phyloP scores from a whole-genome alignment of 2,888 invertebrate species.

The Cordilura impudica region DNA sequence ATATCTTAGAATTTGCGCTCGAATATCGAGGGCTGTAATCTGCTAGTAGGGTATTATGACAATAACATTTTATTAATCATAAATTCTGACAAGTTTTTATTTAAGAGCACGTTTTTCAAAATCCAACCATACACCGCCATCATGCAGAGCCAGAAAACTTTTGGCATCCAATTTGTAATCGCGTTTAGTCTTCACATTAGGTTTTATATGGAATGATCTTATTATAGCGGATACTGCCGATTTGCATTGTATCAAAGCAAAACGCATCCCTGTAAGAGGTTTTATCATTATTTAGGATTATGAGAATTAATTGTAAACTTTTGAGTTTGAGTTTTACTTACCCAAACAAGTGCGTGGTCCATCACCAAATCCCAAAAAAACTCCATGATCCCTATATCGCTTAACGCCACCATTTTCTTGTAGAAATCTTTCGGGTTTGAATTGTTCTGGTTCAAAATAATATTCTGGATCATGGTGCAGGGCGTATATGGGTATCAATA shows the following conservation, averaged over 20 bases:
- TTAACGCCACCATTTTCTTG: slow-evolving; percentile 70
- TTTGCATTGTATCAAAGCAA: slow-evolving; percentile 72
- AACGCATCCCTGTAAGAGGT: slow-evolving; percentile 66
- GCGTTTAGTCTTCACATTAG: slow-evolving; percentile 67
- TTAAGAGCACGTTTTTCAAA: slow-evolving; percentile 63
- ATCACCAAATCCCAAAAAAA: slow-evolving; percentile 75
- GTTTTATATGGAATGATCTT: slow-evolving; percentile 66
- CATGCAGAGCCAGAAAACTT: slow-evolving; percentile 69
- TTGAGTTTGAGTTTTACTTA: slow-evolving; percentile 26
- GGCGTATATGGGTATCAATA: slow-evolving; percentile 72
- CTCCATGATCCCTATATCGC: slow-evolving; percentile 72
- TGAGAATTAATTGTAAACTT: background rate
- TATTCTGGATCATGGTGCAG: slow-evolving; percentile 73
- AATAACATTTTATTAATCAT: background rate
- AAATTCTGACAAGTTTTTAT: slow-evolving; percentile 5
- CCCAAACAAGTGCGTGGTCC: slow-evolving; percentile 76
- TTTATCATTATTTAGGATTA: background rate
- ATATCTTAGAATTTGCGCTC: too few species aligned
- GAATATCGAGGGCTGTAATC: too few species aligned
- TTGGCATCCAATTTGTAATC: slow-evolving; percentile 69
- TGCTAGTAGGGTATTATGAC: too few species aligned
- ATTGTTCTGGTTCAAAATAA: slow-evolving; percentile 70
- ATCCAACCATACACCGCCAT: slow-evolving; percentile 74
- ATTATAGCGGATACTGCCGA: slow-evolving; percentile 71
- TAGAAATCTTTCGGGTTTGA: slow-evolving; percentile 75